Base-by-base conservation (phyloP, 2,113 vertebrate genomes). In the Neotoma lepida region DNA sequence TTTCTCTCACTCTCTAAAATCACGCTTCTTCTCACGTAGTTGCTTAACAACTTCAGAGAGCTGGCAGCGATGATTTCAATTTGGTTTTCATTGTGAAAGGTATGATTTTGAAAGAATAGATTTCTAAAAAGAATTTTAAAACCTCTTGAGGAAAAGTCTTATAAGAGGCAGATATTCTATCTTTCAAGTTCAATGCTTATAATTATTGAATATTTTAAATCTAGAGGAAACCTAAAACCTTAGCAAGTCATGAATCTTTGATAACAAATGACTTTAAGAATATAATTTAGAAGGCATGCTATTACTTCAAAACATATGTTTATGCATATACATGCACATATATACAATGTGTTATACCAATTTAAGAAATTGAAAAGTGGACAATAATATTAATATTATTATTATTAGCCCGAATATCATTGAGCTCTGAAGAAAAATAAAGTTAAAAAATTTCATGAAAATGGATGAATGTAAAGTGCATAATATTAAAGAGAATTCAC, bases 31-130 rank as follows among this genome's bases (percentile, higher is more conserved):
- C 28, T 95, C 86, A 92, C 2, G 1, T 78, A 66, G 2, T 91
- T 95, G 61, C 74, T 95, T 91, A 91, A 95, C 95, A 97, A 96
- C 80, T 82, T 97, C 88, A 95, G 74, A 93, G 64, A 94, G 64
- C 90, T 93, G 58, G 64, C 80, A 88, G 70, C 91, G 35, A 95
- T 46, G 56, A 58, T 89, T 94, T 93, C 93, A 91, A 93, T 90
- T 94, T 88, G 70, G 14, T 87, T 97, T 91, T 93, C 86, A 94
- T 88, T 91, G 70, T 93, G 35, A 95, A 46, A 93, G 9, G 61
- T 86, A 64, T 96, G 64, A 88, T 94, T 93, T 91, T 93, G 71
- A 94, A 97, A 96, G 74, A 92, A 94, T 39, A 89, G 54, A 66
- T 87, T 90, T 93, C 80, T 93, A 28, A 96, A 94, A 90, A 81